Conservation (phyloP, 2,888 invertebrate species). For the Tethea ocularis region DNA sequence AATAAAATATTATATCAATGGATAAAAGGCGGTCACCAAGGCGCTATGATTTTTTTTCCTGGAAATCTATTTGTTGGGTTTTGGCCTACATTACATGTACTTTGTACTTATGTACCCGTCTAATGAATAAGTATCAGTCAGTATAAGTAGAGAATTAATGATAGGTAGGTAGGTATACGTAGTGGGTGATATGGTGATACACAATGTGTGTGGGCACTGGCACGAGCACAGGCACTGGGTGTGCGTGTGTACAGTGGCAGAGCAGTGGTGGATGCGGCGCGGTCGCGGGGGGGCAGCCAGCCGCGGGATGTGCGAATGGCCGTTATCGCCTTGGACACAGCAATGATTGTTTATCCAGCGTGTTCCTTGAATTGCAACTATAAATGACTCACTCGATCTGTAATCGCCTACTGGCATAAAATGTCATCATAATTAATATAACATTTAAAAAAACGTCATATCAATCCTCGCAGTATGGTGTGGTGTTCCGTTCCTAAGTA, state of each 20-base stretch:
- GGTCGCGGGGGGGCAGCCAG: slow-evolving; percentile 29
- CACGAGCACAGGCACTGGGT: not conserved
- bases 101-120: too few species aligned
- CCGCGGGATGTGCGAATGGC: slow-evolving; percentile 79
- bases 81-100: too few species aligned
- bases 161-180: not conserved
- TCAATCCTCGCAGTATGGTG: not conserved
- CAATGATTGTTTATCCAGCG: slow-evolving; percentile 82
- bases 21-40: too few species aligned
- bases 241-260: not conserved
- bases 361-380: slow-evolving; percentile 81
- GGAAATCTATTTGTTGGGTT: too few species aligned
- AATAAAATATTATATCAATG: too few species aligned
- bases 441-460: not conserved
- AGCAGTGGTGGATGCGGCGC: slow-evolving; percentile 38
- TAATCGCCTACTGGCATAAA: slow-evolving; percentile 29
- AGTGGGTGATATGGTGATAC: not conserved
- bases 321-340: slow-evolving; percentile 79
- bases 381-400: slow-evolving; percentile 68
- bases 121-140: not conserved
- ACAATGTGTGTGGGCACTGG: not conserved
- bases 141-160: not conserved
- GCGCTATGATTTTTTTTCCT: too few species aligned
- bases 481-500: too few species aligned
- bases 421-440: slow-evolving; percentile 24